Conservation (phyloP, 2,113 vertebrate genomes). For the Chaenogobius annularis region DNA sequence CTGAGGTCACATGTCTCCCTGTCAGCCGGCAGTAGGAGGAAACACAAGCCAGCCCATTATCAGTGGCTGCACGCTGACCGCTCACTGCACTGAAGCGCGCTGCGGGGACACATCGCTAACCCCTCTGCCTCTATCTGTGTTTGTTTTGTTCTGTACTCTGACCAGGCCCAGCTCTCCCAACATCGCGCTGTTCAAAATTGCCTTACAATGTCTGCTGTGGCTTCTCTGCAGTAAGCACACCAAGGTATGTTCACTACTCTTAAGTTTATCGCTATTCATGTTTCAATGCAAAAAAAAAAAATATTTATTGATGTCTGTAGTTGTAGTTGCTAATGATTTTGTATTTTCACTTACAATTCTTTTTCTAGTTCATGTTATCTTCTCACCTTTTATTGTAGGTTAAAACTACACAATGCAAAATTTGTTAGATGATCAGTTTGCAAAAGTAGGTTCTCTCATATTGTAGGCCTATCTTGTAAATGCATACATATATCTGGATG, state of each 20-base stretch:
- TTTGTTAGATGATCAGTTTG: neutral
- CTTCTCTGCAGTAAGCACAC: conserved; percentile 74
- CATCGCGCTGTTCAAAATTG: conserved; percentile 71
- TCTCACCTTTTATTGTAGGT: neutral
- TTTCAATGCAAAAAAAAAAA: neutral
- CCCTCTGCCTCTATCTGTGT: conserved; percentile 28
- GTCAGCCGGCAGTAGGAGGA: conserved; percentile 74
- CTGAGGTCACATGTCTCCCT: conserved; percentile 77
- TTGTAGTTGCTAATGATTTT: neutral
- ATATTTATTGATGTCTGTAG: neutral
- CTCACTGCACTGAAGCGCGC: conserved; percentile 32
- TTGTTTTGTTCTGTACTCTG: conserved; percentile 64
- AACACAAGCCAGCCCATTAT: conserved; percentile 75
- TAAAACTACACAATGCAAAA: neutral
- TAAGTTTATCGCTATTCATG: neutral
- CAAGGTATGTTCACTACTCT: conserved; percentile 59
- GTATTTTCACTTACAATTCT: neutral
- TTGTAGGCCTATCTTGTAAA: too few relatives aligned
- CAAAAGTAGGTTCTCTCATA: neutral
- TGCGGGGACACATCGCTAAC: conserved; percentile 49
- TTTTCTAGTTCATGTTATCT: neutral
- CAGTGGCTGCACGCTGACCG: conserved; percentile 50
- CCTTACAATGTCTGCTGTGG: conserved; percentile 75
- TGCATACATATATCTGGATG: too few relatives aligned
- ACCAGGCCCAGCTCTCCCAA: conserved; percentile 53